Percentiles rank a stretch among this genome's conserved stretches.
These are phyloP conservation scores for Grallaria varia DNA, from an alignment of 2,113 vertebrate genomes.

Conservation along the genomic window DNA sequence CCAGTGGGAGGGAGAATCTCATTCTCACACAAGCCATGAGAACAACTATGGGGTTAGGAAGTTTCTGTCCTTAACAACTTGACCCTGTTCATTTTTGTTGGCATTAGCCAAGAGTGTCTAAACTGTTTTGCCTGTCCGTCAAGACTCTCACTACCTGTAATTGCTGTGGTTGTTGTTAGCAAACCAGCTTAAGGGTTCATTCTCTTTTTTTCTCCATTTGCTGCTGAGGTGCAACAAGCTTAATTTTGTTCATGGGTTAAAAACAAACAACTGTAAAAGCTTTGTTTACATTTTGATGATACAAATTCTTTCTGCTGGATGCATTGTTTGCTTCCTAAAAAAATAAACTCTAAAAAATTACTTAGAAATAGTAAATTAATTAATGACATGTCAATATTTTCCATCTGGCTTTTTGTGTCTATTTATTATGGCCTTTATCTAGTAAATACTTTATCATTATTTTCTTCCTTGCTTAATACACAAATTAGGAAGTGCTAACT, in stretches of 20 bases:
- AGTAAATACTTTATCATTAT: background rate
- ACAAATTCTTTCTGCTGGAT: background rate
- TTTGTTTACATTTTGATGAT: background rate
- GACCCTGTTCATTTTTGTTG: background rate
- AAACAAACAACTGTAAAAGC: background rate
- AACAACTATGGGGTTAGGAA: background rate
- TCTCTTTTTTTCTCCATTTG: background rate
- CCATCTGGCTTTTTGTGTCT: background rate
- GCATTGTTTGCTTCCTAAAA: background rate
- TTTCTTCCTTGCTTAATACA: background rate
- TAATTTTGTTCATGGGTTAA: background rate
- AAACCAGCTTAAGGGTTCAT: background rate
- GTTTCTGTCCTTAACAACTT: background rate
- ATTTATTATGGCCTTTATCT: background rate
- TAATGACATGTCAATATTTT: background rate
- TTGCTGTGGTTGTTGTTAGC: background rate
- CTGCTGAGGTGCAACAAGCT: background rate
- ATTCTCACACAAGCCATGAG: background rate
- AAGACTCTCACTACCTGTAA: background rate
- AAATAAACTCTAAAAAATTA: background rate
- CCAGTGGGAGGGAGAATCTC: background rate
- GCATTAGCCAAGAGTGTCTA: background rate
- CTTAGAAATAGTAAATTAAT: background rate
- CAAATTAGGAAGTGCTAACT: background rate
- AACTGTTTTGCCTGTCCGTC: background rate